Conservation (phyloP, 2,888 invertebrate species). For the Marronus borbonicus region DNA sequence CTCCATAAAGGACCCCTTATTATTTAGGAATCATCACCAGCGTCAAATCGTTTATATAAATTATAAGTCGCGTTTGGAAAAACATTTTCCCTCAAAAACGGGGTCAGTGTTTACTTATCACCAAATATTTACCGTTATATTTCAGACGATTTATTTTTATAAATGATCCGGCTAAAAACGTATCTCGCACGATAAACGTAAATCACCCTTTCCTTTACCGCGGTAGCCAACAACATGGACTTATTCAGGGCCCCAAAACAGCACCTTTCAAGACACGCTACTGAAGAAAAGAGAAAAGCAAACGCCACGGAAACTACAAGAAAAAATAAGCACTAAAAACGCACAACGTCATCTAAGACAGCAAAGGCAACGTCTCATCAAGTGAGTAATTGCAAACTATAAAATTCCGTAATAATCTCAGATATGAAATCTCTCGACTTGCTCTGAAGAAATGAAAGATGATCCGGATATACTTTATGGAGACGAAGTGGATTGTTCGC, state of each 20-base stretch:
- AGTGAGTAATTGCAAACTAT: conserved; percentile 56
- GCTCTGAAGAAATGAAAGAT: conserved; percentile 52
- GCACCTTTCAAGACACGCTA: conserved; percentile 6
- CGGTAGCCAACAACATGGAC: conserved; percentile 38
- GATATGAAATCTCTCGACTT: conserved; percentile 53
- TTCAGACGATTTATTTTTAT: conserved; percentile 46
- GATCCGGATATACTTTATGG: conserved; percentile 51
- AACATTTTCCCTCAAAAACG: conserved; percentile 54
- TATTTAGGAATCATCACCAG: conserved; percentile 19
- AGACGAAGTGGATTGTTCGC: conserved; percentile 51
- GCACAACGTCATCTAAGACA: conserved; percentile 20
- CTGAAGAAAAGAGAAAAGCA: neutral
- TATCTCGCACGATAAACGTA: conserved; percentile 45
- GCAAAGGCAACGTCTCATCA: conserved; percentile 48
- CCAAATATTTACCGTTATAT: conserved; percentile 46
- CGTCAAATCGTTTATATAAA: conserved; percentile 43
- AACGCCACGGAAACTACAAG: neutral
- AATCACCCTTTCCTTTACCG: conserved; percentile 31
- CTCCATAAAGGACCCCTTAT: neutral
- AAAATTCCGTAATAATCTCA: conserved; percentile 55
- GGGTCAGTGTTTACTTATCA: conserved; percentile 49
- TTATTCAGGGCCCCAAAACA: conserved; percentile 16
- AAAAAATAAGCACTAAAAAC: conserved; percentile 27
- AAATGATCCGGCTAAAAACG: conserved; percentile 40
- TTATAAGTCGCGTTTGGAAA: conserved; percentile 42